Evolutionary conservation across 2,888 invertebrate genomes (phyloP), one percentile per base, ranked within the genome.

Genomic region (Ashinkailepas kermadecensis): DNA sequence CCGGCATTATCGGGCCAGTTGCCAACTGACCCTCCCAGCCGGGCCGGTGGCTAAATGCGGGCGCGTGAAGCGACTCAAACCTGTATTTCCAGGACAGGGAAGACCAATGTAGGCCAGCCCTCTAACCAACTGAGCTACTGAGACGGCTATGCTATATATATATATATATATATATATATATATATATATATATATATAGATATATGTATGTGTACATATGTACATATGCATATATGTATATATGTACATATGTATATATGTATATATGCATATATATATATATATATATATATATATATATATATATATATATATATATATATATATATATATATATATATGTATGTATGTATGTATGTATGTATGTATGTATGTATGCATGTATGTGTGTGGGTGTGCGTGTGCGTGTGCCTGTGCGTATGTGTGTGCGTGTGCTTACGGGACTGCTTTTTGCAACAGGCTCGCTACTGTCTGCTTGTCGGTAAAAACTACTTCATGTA

Each of bases 311-410:
- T 23, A 80, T 1, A 56, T 54, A 80, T 80, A 12, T 25, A 56
- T 18, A 80, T 25, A 80, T 56, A 18, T 11, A 56, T 56, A 80
- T 23, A 80, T 1, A 56, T 54, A 80, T 80, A 12, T 7, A 80
- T 25, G 18, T 11, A 80, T 18, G 54, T 23, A n/a, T n/a, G 57
- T 8, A 78, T 78, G 21, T 21, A 78, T n/a, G 21, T 23, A 78
- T 78, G 10, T 23, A 80, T 21, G 18, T 21, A 81, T n/a, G 64
- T 23, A 81, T 81, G n/a, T 54, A 58, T 81, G n/a, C 54, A 81
- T 80, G 54, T 54, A 64, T 62, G 39, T 39, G 4, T 39, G 39
- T 39, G 39, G 1, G 4, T 39, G 39, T 39, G 39, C 4, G 39
- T 39, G 39, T 39, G 4, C 4, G 39, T 39, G 39, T 39, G 39